Evolutionary conservation across 1,140 invertebrate species (phyloP), one percentile per base, ranked within the genome.

Genomic region (Aporrectodea caliginosa): DNA sequence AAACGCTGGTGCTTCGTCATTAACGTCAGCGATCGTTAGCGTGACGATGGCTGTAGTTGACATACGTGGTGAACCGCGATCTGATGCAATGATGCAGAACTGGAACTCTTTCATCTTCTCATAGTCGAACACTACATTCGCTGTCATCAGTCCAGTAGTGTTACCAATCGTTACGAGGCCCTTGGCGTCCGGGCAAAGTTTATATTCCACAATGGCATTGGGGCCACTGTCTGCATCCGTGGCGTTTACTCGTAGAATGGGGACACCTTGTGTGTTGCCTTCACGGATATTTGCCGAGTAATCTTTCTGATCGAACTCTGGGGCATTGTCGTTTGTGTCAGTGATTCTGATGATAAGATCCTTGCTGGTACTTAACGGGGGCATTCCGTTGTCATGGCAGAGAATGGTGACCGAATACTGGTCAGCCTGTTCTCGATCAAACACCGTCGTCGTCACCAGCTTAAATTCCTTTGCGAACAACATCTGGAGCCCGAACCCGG

Each of bases 61-160:
- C 78, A 91, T 90, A 0, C 85, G 76, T 78, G 83, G 90, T 73
- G 91, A 90, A 0, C 93, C 94, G 84, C 93, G 94, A 87, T 97
- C 95, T 88, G 97, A 95, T 0, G 94, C 95, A 77, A 92, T 92
- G 2, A 98, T 92, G 0, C 91, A 93, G 77, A 98, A 87, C 29
- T 92, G 88, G 84, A 98, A 98, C 6, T 92, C 91, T 22, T 92
- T 92, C 84, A 94, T 94, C n/a, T 95, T 91, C 87, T 98, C 96
- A 86, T 93, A 98, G 83, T 88, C 85, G 78, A 87, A 80, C 34
- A 81, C 75, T 79, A 85, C 85, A 79, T 85, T 85, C 12, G 87
- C 85, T 32, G 85, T 81, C 14, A 88, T 80, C 58, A 85, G 83
- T 12, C 88, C 88, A 80, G 83, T 87, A 68, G 83, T 83, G 69